A percentile compares a stretch with the other conserved stretches of the same genome.
Conservation (phyloP, 1,140 invertebrate genomes). For the Colletes latitarsis region DNA sequence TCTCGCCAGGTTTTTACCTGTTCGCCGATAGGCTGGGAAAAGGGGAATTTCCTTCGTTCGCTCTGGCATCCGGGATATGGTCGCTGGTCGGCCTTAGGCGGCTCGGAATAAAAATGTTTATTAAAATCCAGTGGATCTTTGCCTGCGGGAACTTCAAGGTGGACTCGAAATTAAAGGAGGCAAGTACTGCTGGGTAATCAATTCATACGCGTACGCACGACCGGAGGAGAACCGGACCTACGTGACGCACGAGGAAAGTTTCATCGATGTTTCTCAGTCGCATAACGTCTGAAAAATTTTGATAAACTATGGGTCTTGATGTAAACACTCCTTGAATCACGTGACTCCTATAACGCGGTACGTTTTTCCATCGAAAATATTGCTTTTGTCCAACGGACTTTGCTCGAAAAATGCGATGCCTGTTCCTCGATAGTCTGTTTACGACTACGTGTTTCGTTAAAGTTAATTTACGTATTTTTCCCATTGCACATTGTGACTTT, state of each 20-base stretch:
- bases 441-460: too few species aligned
- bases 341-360: too few species aligned
- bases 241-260: conserved; percentile 26
- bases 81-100: conserved; percentile 40
- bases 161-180: conserved; percentile 52
- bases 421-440: too few species aligned
- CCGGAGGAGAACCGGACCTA: conserved; percentile 50
- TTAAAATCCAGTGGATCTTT: conserved; percentile 16
- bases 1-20: not conserved
- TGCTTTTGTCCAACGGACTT: too few species aligned
- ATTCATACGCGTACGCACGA: not conserved
- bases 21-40: not conserved
- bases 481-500: too few species aligned
- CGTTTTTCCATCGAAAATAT: too few species aligned
- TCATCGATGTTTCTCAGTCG: not conserved
- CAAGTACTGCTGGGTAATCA: not conserved
- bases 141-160: conserved; percentile 44
- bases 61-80: conserved; percentile 3
- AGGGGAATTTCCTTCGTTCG: conserved; percentile 25
- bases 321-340: not conserved
- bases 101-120: conserved; percentile 33
- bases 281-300: not conserved
- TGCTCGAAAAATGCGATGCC: too few species aligned
- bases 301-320: not conserved
- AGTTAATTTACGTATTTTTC: too few species aligned